These are phyloP conservation scores for Alviniconcha strummeri DNA, from an alignment of 2,888 invertebrate genomes.

Conservation along the genomic window DNA sequence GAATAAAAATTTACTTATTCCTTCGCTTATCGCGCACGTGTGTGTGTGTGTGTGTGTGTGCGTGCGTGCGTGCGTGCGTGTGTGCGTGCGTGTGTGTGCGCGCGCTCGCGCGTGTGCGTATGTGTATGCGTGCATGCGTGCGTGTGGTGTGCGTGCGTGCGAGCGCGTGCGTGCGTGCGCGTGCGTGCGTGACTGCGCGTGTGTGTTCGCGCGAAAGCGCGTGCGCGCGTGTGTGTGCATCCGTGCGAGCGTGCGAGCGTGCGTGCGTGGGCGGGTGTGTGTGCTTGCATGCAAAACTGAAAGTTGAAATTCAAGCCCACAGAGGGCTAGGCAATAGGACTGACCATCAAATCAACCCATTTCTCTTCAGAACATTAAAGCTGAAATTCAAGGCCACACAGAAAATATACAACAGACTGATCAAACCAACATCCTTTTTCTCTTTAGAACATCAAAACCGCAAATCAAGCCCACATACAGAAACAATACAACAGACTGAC, in stretches of 20 bases:
- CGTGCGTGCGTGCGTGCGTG: not conserved
- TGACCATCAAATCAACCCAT: no score
- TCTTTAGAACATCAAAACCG: no score
- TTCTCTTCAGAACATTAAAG: no score
- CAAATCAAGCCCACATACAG: no score
- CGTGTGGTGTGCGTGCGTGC: not conserved
- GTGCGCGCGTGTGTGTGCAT: not conserved
- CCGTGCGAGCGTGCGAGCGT: not conserved
- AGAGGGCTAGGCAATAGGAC: not conserved
- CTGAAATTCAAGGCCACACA: no score
- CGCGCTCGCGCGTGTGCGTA: not conserved
- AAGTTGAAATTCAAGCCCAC: not conserved
- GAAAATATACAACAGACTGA: no score
- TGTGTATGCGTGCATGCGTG: not conserved
- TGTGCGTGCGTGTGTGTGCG: not conserved
- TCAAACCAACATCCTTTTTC: no score
- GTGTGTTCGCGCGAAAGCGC: not conserved
- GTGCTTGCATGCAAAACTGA: not conserved
- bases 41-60: not conserved
- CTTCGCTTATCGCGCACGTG: not conserved
- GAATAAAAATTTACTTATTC: not conserved
- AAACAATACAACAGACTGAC: no score
- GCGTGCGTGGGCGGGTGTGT: not conserved
- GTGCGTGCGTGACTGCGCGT: not conserved
- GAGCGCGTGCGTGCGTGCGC: not conserved